These are phyloP conservation scores for Echinometra lucunter DNA, from an alignment of 53 echinoderm and acorn worm genomes.

Conservation along the genomic window DNA sequence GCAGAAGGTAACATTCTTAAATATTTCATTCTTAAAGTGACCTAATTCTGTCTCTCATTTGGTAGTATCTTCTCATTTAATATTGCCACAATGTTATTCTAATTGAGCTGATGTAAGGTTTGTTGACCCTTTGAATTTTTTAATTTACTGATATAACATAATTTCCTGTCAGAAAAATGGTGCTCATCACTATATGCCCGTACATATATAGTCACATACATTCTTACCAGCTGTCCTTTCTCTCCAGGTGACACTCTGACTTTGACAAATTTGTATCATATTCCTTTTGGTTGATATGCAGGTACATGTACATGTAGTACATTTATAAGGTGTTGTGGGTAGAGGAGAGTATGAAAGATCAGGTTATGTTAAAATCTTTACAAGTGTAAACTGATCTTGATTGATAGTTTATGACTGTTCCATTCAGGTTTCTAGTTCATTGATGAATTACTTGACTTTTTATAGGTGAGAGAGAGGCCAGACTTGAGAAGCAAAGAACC, in stretches of 20 bases:
- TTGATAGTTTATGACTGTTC: not conserved
- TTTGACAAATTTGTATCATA: not conserved
- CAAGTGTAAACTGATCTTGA: not conserved
- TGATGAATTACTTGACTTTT: not conserved
- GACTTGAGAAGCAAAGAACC: slow-evolving; percentile 68
- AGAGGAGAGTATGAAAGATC: too few relatives aligned
- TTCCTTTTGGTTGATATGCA: not conserved
- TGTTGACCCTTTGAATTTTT: not conserved
- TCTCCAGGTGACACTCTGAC: not conserved
- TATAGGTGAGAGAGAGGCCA: slow-evolving; percentile 78
- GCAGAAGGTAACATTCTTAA: slow-evolving; percentile 73
- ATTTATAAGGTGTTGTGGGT: too few relatives aligned
- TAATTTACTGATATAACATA: not conserved
- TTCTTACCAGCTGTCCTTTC: not conserved
- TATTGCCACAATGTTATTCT: not conserved
- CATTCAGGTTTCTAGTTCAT: not conserved
- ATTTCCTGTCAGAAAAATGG: not conserved
- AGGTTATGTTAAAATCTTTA: too few relatives aligned
- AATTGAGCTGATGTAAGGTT: not conserved
- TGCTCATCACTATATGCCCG: not conserved
- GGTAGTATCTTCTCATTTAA: not conserved
- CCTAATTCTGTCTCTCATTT: not conserved
- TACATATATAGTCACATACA: not conserved
- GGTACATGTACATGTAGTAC: too few relatives aligned
- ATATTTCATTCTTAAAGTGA: not conserved